Evolutionary conservation across 2,888 invertebrate genomes (phyloP), one percentile per base, ranked within the genome.

Genomic region (Diarsia rubi): DNA sequence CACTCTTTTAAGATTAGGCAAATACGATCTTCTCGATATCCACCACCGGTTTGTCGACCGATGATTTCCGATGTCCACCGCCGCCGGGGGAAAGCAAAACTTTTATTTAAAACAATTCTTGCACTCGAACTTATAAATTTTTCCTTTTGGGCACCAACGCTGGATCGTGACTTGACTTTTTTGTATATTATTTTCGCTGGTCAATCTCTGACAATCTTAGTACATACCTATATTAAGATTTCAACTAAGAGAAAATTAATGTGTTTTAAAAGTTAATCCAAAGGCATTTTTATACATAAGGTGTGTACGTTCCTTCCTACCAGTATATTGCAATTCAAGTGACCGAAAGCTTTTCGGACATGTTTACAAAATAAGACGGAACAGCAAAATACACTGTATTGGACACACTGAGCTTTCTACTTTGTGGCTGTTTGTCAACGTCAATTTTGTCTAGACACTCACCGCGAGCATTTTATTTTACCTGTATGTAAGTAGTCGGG

Each of bases 361-460:
- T 77, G 21, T 67, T 74, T 37, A 47, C 24, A n/a, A 78, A 54
- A 54, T 24, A 21, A 57, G 3, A 69, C 3, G 16, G 12, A 31
- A 49, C 4, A 62, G 31, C 3, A 73, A 42, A 74, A 37, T 60
- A 73, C 19, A 45, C 44, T 47, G 12, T 27, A 49, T 14, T 44
- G 37, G 37, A 42, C 44, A 45, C 31, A 52, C 24, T 60, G 37
- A 65, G 65, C 82, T 77, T 85, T 81, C 85, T 74, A 78, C 63
- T 64, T 24, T 67, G 27, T 44, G 24, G 45, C 63, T 31, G 65
- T 82, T 84, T 83, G 63, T 82, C 81, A 83, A 74, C 60, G 77
- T 74, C 73, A 60, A 42, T 44, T 24, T 49, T 37, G 80, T 82
- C 81, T 79, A 81, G 65, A 74, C 71, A 11, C 4, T 12, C 16